Conservation (phyloP, 1,140 invertebrate genomes). For the Drosophila carrolli region DNA sequence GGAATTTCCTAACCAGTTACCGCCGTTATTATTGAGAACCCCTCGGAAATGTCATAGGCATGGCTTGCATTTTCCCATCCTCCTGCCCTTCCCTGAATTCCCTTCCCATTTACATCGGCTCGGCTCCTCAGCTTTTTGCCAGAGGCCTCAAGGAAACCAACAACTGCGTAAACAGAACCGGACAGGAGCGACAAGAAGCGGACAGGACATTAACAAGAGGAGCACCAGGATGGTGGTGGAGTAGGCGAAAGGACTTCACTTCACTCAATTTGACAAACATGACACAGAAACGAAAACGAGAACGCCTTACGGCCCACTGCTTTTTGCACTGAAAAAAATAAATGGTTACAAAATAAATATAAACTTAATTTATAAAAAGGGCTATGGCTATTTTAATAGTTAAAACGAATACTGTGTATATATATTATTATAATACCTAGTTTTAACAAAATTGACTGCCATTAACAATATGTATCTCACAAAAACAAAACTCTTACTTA, state of each 20-base stretch:
- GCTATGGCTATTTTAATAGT: too few relatives aligned
- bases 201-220: conserved; percentile 51
- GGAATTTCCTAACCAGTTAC: conserved; percentile 34
- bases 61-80: conserved; percentile 34
- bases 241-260: conserved; percentile 45
- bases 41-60: conserved; percentile 43
- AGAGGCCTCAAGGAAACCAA: conserved; percentile 31
- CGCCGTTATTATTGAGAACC: conserved; percentile 18
- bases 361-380: too few relatives aligned
- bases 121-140: conserved; percentile 5
- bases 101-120: neutral
- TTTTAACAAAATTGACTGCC: too few relatives aligned
- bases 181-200: conserved; percentile 37
- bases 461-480: too few relatives aligned
- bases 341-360: too few relatives aligned
- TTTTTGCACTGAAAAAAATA: conserved; percentile 1
- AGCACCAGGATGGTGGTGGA: conserved; percentile 8
- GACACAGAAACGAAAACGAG: conserved; percentile 68
- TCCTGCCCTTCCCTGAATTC: neutral
- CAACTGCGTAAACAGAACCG: conserved; percentile 43
- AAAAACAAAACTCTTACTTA: too few relatives aligned
- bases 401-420: too few relatives aligned
- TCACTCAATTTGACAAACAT: conserved; percentile 80
- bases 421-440: too few relatives aligned
- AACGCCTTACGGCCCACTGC: conserved; percentile 26